Conservation (phyloP, 2,888 invertebrate species). For the Lacanobia wlatinum region DNA sequence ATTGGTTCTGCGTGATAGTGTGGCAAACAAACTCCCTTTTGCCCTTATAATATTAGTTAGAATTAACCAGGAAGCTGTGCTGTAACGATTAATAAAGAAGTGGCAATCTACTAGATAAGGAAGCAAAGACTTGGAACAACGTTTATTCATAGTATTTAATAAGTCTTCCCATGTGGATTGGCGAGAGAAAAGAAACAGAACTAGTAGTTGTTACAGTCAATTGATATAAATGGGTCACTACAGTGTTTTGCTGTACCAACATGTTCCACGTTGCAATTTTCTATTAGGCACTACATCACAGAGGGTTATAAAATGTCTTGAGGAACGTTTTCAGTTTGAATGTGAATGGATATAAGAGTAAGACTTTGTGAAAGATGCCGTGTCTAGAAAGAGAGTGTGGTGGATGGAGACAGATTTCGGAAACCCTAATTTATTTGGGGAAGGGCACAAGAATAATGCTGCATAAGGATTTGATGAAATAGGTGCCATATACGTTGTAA, state of each 20-base stretch:
- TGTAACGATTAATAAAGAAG: slow-evolving; percentile 8
- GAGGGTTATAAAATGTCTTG: background rate
- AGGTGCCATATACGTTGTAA: background rate
- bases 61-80: background rate
- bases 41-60: too few species aligned
- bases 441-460: background rate
- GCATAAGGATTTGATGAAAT: background rate
- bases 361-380: background rate
- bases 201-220: slow-evolving; percentile 34
- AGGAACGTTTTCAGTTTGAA: background rate
- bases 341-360: background rate
- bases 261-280: slow-evolving; percentile 19
- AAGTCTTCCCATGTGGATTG: slow-evolving; percentile 17
- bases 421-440: background rate
- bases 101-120: slow-evolving; percentile 5
- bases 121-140: slow-evolving; percentile 17
- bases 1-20: too few species aligned
- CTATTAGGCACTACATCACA: background rate
- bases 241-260: slow-evolving; percentile 34
- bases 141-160: slow-evolving; percentile 10
- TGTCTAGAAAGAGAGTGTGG: background rate
- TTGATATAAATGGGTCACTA: slow-evolving; percentile 45
- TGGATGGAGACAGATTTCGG: background rate
- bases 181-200: slow-evolving; percentile 26
- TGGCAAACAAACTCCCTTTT: too few species aligned